Evolutionary conservation across 2,797 vertebrate species (phyloP), one percentile per base, ranked within the genome.

Genomic region (Micrastur ruficollis): DNA sequence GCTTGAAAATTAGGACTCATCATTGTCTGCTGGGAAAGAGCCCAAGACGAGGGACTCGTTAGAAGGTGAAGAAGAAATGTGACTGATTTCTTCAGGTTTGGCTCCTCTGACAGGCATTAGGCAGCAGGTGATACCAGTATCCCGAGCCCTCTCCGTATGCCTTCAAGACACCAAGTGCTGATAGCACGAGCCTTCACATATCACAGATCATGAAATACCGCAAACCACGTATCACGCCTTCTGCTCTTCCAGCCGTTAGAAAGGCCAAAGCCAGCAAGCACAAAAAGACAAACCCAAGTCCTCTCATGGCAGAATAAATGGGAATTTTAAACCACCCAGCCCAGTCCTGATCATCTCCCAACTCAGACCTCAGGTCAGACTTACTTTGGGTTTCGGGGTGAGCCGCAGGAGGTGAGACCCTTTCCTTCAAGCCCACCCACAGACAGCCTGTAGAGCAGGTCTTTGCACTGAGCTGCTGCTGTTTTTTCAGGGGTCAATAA

Each of bases 401-500:
- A 90, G 71, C 13, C 63, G 63, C 59, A 53, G 59, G 16, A 34
- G 34, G 2, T 32, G 29, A 68, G 44, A 71, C 14, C 16, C 19
- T 76, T 52, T 86, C 42, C 74, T 73, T 94, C 73, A 81, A 66
- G 11, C 34, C 44, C 5, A 2, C n/a, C 67, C 82, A 26, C 32
- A 42, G 50, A 53, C 42, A 53, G 44, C 46, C 61, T 14, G 22
- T n/a, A 22, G 19, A 67, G 13, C 11, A 85, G 38, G 4, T 40
- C 26, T 78, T 81, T 81, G 46, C 67, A 26, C 42, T 61, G 61
- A 66, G 61, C 8, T 68, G 20, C 8, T 61, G 40, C 63, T 84
- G 61, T 6, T 79, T 82, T 83, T 74, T 86, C 44, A 65, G 27
- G 36, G 75, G 90, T 96, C 63, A 96, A 95, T 96, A 88, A 93